These are phyloP conservation scores for Harpalus rubripes DNA, from an alignment of 2,888 invertebrate genomes.

Conservation along the genomic window DNA sequence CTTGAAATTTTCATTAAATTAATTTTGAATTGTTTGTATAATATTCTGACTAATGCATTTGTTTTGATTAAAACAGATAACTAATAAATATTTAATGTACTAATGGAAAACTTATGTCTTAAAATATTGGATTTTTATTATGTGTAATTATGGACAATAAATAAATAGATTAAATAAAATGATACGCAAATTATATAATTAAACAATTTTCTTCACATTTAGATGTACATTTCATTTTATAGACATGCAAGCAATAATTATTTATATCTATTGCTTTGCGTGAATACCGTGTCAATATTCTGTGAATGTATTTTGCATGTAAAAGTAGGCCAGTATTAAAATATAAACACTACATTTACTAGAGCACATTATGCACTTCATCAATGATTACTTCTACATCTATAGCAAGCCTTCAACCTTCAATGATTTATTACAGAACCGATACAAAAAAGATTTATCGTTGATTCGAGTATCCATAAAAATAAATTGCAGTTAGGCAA, in stretches of 20 bases:
- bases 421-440: constrained; percentile 24
- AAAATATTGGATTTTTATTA: constrained; percentile 25
- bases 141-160: constrained; percentile 16
- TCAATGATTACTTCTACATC: constrained; percentile 18
- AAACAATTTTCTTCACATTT: constrained; percentile 6
- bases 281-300: neutral
- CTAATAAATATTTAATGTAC: constrained; percentile 25
- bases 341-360: constrained; percentile 11
- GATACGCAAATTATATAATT: constrained; percentile 9
- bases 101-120: constrained; percentile 20
- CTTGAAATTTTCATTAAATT: neutral
- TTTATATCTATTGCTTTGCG: neutral
- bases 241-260: constrained; percentile 1
- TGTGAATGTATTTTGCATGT: neutral
- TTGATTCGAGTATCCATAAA: constrained; percentile 6
- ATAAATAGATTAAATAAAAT: constrained; percentile 27
- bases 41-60: neutral
- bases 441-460: constrained; percentile 22
- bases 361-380: constrained; percentile 34
- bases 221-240: neutral
- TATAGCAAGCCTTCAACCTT: constrained; percentile 16
- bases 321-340: constrained; percentile 35
- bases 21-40: constrained; percentile 4
- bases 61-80: neutral
- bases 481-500: constrained; percentile 15